A percentile compares a stretch with the other conserved stretches of the same genome.
phyloP scores from a whole-genome alignment of 2,113 vertebrate genomes.

The Axis porcinus region DNA sequence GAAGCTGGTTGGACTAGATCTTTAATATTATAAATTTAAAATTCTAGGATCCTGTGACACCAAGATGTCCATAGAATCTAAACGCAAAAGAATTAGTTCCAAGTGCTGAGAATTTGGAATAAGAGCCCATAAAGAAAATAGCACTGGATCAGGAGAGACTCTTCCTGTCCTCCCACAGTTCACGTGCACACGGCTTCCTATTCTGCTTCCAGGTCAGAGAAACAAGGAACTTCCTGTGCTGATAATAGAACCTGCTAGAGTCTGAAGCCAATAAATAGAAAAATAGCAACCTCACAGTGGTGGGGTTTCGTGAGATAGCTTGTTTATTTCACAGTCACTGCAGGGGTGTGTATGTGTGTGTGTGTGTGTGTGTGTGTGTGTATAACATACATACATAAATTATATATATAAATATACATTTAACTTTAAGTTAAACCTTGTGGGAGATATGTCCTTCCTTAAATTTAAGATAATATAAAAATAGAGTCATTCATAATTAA shows the following conservation, averaged over 20 bases:
- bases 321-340: background rate
- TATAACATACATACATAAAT: background rate
- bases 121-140: background rate
- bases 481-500: background rate
- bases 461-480: background rate
- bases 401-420: background rate
- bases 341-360: background rate
- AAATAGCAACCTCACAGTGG: background rate
- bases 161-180: background rate
- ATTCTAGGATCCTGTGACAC: background rate
- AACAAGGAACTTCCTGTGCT: background rate
- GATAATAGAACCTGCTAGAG: background rate
- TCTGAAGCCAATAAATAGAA: background rate
- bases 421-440: background rate
- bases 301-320: background rate
- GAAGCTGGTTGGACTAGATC: background rate
- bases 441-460: background rate
- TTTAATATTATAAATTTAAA: background rate
- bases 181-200: background rate
- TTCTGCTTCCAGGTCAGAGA: background rate
- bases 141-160: background rate
- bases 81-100: background rate
- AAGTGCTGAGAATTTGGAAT: background rate
- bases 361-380: background rate
- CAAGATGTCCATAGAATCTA: background rate